Conservation (phyloP, 2,888 invertebrate species). For the Psococerastis gibbosa region DNA sequence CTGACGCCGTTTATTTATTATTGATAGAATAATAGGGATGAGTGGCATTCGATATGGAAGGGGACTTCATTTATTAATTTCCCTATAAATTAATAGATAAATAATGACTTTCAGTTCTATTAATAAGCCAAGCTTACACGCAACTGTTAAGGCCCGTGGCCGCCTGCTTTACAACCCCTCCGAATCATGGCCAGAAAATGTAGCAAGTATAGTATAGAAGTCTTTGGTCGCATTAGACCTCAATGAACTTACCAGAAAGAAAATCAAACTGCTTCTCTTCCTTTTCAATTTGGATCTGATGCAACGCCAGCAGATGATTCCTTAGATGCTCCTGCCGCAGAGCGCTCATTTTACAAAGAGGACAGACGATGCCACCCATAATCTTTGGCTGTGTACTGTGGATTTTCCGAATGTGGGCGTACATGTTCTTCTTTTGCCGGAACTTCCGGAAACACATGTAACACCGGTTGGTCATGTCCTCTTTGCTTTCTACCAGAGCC, state of each 20-base stretch:
- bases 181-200: too few species aligned
- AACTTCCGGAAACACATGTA: slow-evolving; percentile 5
- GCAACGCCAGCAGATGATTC: slow-evolving; percentile 1
- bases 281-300: neutral
- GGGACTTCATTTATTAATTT: too few species aligned
- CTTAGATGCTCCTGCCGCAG: slow-evolving; percentile 6
- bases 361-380: slow-evolving; percentile 4
- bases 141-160: too few species aligned
- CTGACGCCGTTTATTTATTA: too few species aligned
- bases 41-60: too few species aligned
- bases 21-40: too few species aligned
- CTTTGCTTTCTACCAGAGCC: neutral
- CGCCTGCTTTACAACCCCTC: too few species aligned
- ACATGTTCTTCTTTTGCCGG: slow-evolving; percentile 7
- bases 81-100: too few species aligned
- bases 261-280: slow-evolving; percentile 3
- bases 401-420: slow-evolving; percentile 7
- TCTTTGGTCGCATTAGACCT: too few species aligned
- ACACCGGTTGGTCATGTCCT: neutral
- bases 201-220: too few species aligned
- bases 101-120: too few species aligned
- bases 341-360: slow-evolving; percentile 1
- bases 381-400: slow-evolving; percentile 6
- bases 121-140: too few species aligned
- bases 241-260: neutral